These are phyloP conservation scores for Heterotilapia buettikoferi DNA, from an alignment of 2,113 vertebrate genomes.

Conservation along the genomic window DNA sequence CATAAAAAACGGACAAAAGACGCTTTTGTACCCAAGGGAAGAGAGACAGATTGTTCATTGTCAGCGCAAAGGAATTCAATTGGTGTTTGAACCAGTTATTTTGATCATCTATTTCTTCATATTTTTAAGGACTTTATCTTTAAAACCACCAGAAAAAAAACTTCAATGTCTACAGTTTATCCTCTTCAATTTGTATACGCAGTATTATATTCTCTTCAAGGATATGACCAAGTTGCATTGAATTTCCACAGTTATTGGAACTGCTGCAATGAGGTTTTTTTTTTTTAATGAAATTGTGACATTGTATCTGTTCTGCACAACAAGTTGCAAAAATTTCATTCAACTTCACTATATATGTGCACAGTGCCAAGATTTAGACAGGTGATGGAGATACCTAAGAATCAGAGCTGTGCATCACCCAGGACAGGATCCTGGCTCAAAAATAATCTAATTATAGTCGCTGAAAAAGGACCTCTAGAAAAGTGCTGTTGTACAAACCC, in stretches of 20 bases:
- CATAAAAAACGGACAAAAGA: background rate
- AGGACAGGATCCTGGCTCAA: background rate
- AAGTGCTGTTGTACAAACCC: slow-evolving; percentile 1
- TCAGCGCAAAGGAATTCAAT: background rate
- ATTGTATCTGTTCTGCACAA: background rate
- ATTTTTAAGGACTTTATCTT: background rate
- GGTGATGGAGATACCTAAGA: background rate
- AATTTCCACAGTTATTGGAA: background rate
- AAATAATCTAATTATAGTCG: slow-evolving; percentile 6
- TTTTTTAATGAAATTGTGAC: background rate
- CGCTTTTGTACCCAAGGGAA: background rate
- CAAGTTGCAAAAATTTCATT: background rate
- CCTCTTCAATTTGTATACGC: background rate
- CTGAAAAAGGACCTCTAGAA: background rate
- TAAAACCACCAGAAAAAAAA: background rate
- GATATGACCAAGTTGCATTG: slow-evolving; percentile 8
- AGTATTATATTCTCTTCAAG: background rate
- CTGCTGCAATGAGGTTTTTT: background rate
- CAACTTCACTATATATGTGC: background rate
- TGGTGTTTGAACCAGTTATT: background rate
- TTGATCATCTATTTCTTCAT: background rate
- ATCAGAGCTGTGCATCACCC: background rate
- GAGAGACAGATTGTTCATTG: background rate
- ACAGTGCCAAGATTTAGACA: background rate
- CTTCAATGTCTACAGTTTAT: background rate